A percentile compares a stretch with the other conserved stretches of the same genome.
These are phyloP conservation scores for Ploceus nigricollis DNA, from an alignment of 2,113 vertebrate species.

Conservation along the genomic window DNA sequence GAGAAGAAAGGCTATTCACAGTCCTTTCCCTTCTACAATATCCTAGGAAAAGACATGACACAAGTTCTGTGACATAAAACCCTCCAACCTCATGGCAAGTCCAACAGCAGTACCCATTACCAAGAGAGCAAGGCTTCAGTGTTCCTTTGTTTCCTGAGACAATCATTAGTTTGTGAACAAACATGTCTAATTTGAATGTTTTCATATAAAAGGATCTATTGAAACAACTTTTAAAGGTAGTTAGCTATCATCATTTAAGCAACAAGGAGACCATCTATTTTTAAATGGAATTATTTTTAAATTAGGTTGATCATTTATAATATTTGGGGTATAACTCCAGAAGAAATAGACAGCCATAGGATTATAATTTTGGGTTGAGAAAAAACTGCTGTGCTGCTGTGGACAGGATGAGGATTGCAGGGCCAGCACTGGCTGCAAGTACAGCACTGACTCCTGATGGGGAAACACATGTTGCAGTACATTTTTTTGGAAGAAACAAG, in stretches of 20 bases:
- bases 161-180: background rate
- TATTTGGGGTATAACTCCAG: background rate
- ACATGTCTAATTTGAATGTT: background rate
- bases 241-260: background rate
- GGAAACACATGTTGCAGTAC: background rate
- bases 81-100: background rate
- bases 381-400: background rate
- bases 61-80: background rate
- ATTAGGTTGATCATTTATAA: background rate
- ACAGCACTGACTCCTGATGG: background rate
- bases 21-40: background rate
- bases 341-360: background rate
- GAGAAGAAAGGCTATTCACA: background rate
- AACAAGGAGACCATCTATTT: background rate
- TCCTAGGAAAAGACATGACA: background rate
- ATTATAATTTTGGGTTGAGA: background rate
- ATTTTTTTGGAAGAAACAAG: background rate
- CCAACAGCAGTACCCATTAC: background rate
- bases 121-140: background rate
- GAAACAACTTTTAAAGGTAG: background rate
- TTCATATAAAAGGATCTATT: background rate
- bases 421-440: background rate
- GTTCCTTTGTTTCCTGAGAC: background rate
- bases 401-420: background rate
- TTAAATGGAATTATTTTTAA: background rate